Conservation (phyloP, 2,113 vertebrate species). For the Aramus guarauna region DNA sequence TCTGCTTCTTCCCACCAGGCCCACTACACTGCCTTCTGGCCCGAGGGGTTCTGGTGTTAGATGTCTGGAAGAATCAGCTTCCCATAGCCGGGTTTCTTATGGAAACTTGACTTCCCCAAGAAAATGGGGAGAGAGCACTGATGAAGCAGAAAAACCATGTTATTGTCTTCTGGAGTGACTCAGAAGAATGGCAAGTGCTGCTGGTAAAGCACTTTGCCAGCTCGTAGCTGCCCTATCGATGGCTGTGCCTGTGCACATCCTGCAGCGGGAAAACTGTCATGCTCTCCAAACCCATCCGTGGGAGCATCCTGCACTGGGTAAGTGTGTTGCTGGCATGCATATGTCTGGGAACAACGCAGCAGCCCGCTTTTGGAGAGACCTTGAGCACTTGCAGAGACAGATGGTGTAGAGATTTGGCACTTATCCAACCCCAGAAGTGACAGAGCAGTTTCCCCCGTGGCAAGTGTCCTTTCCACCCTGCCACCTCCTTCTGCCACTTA, state of each 20-base stretch:
- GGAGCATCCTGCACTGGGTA: accelerated
- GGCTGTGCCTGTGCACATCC: neutral
- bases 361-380: neutral
- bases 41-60: neutral
- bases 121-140: neutral
- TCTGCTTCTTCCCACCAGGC: neutral
- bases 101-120: neutral
- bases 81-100: neutral
- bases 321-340: accelerated
- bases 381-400: neutral
- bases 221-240: neutral
- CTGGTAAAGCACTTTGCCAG: neutral
- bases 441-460: accelerated
- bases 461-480: neutral
- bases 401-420: neutral
- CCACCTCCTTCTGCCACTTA: neutral
- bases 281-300: accelerated
- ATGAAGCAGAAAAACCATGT: neutral
- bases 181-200: neutral
- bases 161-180: neutral
- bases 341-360: neutral
- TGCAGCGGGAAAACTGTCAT: neutral
- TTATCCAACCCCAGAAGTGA: neutral
- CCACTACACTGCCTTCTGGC: neutral
- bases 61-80: neutral